These are phyloP conservation scores for Phyllostomus discolor DNA, from an alignment of 2,113 vertebrate species.

Conservation along the genomic window DNA sequence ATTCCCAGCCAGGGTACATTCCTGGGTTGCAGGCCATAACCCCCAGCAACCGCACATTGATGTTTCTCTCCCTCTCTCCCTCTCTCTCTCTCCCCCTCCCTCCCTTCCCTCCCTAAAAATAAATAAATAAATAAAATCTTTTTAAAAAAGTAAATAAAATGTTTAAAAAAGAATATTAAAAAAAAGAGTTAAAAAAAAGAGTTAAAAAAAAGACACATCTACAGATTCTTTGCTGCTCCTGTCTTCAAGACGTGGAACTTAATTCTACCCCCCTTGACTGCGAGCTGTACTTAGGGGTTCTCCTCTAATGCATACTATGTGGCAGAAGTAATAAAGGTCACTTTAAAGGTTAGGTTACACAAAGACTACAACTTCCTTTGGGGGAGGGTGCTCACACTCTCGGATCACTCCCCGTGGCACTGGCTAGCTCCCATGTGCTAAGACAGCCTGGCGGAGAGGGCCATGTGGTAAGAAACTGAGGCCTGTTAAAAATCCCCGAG, in stretches of 20 bases:
- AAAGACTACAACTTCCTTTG: not conserved
- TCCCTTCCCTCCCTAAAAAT: no score
- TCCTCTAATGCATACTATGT: not conserved
- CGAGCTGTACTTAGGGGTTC: not conserved
- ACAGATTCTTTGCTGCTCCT: not conserved
- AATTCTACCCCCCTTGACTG: not conserved
- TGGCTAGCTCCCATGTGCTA: not conserved
- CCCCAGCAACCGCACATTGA: no score
- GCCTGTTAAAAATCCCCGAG: not conserved
- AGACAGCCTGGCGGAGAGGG: not conserved
- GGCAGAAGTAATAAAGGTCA: not conserved
- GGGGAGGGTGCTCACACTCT: not conserved
- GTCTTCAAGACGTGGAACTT: not conserved
- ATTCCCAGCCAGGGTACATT: no score
- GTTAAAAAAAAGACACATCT: no score
- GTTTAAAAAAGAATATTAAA: no score
- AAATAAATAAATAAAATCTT: no score
- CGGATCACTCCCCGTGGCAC: not conserved
- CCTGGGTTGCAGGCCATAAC: no score
- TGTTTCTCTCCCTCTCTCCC: no score
- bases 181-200: no score
- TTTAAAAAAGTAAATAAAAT: no score
- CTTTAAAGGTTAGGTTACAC: not conserved
- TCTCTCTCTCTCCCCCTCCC: no score
- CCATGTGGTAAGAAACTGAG: not conserved